These are phyloP conservation scores for Hyperoplus lanceolatus DNA, from an alignment of 2,797 vertebrate species.

Conservation along the genomic window DNA sequence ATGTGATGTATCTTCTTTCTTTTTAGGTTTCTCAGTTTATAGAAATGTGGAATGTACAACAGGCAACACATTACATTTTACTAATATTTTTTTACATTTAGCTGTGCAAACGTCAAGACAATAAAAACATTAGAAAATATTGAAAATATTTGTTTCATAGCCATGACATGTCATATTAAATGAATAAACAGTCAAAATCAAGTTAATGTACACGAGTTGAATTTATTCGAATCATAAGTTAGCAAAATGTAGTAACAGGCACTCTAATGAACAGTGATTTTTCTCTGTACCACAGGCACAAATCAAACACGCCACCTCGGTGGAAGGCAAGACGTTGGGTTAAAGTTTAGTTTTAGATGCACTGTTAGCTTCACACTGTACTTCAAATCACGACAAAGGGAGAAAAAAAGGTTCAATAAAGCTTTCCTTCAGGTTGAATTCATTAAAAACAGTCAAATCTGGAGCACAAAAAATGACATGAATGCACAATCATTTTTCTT, in stretches of 20 bases:
- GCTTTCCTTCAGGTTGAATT: slow-evolving; percentile 35
- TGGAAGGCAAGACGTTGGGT: slow-evolving; percentile 73
- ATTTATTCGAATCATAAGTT: slow-evolving; percentile 73
- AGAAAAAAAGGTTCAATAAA: slow-evolving; percentile 17
- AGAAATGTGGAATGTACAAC: neutral
- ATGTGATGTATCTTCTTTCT: neutral
- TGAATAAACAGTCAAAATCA: slow-evolving; percentile 14
- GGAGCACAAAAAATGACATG: slow-evolving; percentile 3
- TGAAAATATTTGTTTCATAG: neutral
- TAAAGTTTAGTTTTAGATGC: slow-evolving; percentile 47
- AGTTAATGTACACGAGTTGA: slow-evolving; percentile 33
- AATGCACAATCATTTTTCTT: slow-evolving; percentile 6
- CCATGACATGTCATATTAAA: slow-evolving; percentile 14
- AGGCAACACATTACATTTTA: neutral
- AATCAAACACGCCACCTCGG: slow-evolving; percentile 71
- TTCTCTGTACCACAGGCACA: slow-evolving; percentile 80
- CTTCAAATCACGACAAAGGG: slow-evolving; percentile 32
- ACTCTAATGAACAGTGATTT: slow-evolving; percentile 58
- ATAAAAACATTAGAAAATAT: neutral
- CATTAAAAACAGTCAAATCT: slow-evolving; percentile 33
- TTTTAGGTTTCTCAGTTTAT: neutral
- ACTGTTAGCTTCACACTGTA: slow-evolving; percentile 23
- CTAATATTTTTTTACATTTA: neutral
- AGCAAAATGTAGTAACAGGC: slow-evolving; percentile 67
- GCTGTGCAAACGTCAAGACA: neutral